Percentiles rank a stretch among this genome's conserved stretches.
Conservation (phyloP, 2,888 invertebrate genomes). For the Margaritifera margaritifera region DNA sequence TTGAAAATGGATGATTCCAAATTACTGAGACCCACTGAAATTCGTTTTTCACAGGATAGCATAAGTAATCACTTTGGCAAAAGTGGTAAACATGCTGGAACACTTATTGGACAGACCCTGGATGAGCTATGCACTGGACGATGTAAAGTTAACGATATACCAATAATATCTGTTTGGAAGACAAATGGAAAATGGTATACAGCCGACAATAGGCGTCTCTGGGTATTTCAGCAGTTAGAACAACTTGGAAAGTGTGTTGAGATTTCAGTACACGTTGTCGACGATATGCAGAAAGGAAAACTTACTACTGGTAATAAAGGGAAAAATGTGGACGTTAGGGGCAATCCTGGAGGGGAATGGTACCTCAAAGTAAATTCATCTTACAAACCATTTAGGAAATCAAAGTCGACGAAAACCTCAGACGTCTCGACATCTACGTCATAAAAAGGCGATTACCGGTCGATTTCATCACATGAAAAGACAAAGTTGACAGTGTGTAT, state of each 20-base stretch:
- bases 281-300: neutral
- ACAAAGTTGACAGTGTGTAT: too few species aligned
- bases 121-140: neutral
- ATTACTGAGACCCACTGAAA: too few species aligned
- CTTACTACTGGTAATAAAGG: constrained; percentile 3
- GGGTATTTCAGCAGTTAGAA: constrained; percentile 7
- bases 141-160: neutral
- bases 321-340: neutral
- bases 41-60: too few species aligned
- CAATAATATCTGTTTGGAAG: neutral
- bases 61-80: neutral
- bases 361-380: too few species aligned
- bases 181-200: constrained; percentile 10
- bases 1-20: too few species aligned
- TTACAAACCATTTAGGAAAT: too few species aligned
- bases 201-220: constrained; percentile 9
- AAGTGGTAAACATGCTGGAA: neutral
- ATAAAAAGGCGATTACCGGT: too few species aligned
- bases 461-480: too few species aligned
- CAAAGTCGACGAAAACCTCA: too few species aligned
- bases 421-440: too few species aligned
- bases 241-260: neutral
- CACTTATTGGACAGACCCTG: neutral
- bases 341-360: neutral
- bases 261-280: neutral